Evolutionary conservation across 2,888 invertebrate genomes (phyloP).

Genomic region (Pseudococcus jackbeardsleyi): DNA sequence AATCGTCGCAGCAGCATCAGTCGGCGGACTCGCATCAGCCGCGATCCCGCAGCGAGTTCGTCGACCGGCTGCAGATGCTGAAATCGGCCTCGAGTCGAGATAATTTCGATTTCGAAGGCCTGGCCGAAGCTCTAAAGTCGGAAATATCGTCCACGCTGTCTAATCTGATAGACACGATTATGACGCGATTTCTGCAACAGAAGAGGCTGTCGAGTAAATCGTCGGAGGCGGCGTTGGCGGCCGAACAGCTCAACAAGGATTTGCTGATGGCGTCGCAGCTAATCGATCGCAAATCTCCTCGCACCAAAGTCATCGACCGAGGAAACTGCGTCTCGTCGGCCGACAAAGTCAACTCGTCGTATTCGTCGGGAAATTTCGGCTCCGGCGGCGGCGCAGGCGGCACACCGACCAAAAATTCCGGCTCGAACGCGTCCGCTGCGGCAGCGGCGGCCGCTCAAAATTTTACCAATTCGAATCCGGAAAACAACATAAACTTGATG

Average conservation of each 20-base stretch:
- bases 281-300: conserved; percentile 84
- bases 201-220: conserved; percentile 85
- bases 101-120: conserved; percentile 82
- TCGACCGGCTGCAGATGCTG: conserved; percentile 83
- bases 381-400: neutral
- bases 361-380: conserved; percentile 52
- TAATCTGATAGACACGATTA: conserved; percentile 88
- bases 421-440: neutral
- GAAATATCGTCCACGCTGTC: conserved; percentile 89
- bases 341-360: conserved; percentile 67
- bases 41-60: conserved; percentile 73
- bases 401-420: conserved; percentile 35
- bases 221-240: conserved; percentile 80
- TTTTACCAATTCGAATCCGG: conserved; percentile 67
- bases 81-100: conserved; percentile 71
- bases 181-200: conserved; percentile 87
- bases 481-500: conserved; percentile 76
- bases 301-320: conserved; percentile 81
- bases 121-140: conserved; percentile 91
- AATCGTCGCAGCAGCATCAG: neutral
- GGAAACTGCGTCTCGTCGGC: conserved; percentile 70
- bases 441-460: conserved; percentile 35
- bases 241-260: conserved; percentile 88
- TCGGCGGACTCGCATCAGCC: neutral
- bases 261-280: conserved; percentile 69